Base-by-base conservation (phyloP, 2,797 vertebrate species). In the Lagorchestes hirsutus region DNA sequence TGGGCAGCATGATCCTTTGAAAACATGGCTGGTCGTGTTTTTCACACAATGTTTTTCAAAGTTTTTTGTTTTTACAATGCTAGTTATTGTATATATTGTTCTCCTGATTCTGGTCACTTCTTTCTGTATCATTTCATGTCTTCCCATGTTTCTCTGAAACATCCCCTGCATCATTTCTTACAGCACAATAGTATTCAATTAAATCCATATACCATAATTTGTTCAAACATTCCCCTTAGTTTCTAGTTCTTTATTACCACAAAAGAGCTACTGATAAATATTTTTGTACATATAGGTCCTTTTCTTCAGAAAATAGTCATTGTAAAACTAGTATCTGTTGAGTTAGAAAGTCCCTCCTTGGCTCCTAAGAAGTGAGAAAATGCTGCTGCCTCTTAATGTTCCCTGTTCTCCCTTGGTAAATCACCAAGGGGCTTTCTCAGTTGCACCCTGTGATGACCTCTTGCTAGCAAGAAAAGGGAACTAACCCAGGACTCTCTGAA, bases 391-490 rank as follows among this genome's bases (percentile, higher is more conserved):
- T 50, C 22, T 87, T 27, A 46, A 27, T 46, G 24, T 87, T 87
- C 74, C 31, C 57, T 54, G 22, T 14, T 93, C 29, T 52, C 54
- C 46, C n/a, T 57, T 82, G 50, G 55, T 18, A 50, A 31, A 92
- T 50, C 18, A 12, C 91, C 82, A 50, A 87, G 40, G 74, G 74
- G 24, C 40, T 87, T 87, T 28, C 27, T 62, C 34, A 13, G 55
- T 82, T 46, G 4, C 28, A 0, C 54, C 5, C 50, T 12, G 40
- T 0, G 0, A 29, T 22, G 91, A 55, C 34, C 28, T 28, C 24
- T 91, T 57, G 8, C 56, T 82, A 87, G 3, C 46, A 56, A 90
- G 87, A 52, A 92, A 93, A 91, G 27, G 82, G 92, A 93, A 93
- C 54, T 57, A 56, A 56, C 18, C 12, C 54, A 82, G 16, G 12